Percentiles rank a stretch among this genome's conserved stretches.
These are phyloP conservation scores for Strix occidentalis DNA, from an alignment of 2,797 vertebrate genomes.

Conservation along the genomic window DNA sequence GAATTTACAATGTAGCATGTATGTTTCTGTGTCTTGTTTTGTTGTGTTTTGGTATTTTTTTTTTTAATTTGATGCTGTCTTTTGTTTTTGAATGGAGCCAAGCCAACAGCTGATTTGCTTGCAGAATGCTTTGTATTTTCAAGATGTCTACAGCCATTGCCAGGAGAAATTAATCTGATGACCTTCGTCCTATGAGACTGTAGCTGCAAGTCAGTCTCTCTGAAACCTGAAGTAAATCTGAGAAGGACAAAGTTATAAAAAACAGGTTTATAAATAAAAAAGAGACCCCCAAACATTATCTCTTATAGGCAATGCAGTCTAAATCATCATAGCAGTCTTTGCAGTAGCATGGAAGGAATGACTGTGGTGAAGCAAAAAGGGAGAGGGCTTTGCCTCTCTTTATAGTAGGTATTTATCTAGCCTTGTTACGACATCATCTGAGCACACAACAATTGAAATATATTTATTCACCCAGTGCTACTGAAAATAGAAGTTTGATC, in stretches of 20 bases:
- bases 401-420: neutral
- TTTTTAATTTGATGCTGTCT: neutral
- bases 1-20: neutral
- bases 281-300: neutral
- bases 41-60: neutral
- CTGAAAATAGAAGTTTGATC: neutral
- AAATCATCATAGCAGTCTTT: neutral
- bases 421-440: neutral
- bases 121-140: neutral
- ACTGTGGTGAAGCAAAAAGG: neutral
- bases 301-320: neutral
- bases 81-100: neutral
- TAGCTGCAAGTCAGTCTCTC: neutral
- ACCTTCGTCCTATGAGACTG: neutral
- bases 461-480: neutral
- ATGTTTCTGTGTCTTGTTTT: neutral
- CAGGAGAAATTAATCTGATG: neutral
- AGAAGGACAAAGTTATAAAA: constrained; percentile 4
- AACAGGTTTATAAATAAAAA: neutral
- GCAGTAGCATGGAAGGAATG: neutral
- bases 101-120: neutral
- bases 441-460: neutral
- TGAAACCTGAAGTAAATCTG: constrained; percentile 11
- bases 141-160: neutral
- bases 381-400: neutral